phyloP scores from a whole-genome alignment of 2,888 invertebrate species.

The Pseudococcus longispinus region DNA sequence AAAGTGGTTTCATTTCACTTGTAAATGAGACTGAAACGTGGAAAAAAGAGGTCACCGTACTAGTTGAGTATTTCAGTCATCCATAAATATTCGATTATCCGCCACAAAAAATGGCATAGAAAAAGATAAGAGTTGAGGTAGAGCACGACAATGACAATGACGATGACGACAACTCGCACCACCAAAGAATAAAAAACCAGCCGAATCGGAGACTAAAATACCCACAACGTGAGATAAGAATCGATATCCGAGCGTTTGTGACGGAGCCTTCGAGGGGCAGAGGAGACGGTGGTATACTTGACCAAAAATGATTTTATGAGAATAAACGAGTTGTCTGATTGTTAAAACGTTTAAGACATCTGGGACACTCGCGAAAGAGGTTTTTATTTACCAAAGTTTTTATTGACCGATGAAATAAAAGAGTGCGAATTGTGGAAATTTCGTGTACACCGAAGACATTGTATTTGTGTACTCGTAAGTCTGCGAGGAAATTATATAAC shows the following conservation, averaged over 20 bases:
- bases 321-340: neutral
- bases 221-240: neutral
- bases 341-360: neutral
- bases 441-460: neutral
- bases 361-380: neutral
- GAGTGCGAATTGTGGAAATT: neutral
- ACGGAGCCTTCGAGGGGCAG: neutral
- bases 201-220: neutral
- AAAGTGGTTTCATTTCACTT: neutral
- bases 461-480: neutral
- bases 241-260: neutral
- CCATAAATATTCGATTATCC: neutral
- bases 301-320: neutral
- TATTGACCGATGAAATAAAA: slow-evolving; percentile 2
- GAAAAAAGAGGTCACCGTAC: neutral
- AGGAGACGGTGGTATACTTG: neutral
- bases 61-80: neutral
- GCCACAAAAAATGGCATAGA: neutral
- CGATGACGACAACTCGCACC: neutral
- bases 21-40: neutral
- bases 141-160: neutral
- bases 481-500: neutral
- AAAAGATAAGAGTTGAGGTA: neutral
- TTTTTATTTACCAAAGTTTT: neutral
- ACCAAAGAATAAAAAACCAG: neutral